These are phyloP conservation scores for Heliconius ethilla DNA, from an alignment of 2,888 invertebrate species.

Conservation along the genomic window DNA sequence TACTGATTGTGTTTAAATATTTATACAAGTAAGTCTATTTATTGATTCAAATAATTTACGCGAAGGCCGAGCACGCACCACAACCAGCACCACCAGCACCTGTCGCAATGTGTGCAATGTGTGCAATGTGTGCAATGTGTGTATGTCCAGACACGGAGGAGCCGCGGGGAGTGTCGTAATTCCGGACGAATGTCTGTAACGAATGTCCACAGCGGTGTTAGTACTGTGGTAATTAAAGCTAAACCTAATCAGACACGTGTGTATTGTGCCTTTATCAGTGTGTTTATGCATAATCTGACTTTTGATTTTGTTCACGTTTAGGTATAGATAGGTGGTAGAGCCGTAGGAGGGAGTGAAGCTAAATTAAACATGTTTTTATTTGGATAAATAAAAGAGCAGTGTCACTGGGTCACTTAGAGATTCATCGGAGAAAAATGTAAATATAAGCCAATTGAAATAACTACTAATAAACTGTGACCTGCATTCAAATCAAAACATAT, in stretches of 20 bases:
- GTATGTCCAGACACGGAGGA: background rate
- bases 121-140: conserved; percentile 1
- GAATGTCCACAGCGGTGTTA: background rate
- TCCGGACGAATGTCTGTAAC: background rate
- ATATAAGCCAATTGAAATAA: too few relatives aligned
- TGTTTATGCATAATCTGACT: background rate
- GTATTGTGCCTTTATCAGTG: background rate
- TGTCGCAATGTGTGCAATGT: conserved; percentile 20
- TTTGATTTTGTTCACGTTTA: background rate
- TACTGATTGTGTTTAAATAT: conserved; percentile 3
- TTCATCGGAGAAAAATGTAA: too few relatives aligned
- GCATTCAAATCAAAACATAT: too few relatives aligned
- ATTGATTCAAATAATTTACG: background rate
- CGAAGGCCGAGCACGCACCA: conserved; percentile 24
- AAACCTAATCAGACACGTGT: background rate
- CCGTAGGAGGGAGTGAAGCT: too few relatives aligned
- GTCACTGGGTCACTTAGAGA: too few relatives aligned
- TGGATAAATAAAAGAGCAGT: too few relatives aligned
- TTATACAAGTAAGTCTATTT: background rate
- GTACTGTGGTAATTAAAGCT: conserved; percentile 2
- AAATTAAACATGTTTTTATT: too few relatives aligned
- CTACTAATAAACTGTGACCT: too few relatives aligned
- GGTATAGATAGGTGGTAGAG: background rate
- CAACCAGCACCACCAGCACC: background rate
- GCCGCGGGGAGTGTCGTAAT: conserved; percentile 30